Evolutionary conservation across 2,113 vertebrate species (phyloP).

Genomic region (Hippolais icterina): DNA sequence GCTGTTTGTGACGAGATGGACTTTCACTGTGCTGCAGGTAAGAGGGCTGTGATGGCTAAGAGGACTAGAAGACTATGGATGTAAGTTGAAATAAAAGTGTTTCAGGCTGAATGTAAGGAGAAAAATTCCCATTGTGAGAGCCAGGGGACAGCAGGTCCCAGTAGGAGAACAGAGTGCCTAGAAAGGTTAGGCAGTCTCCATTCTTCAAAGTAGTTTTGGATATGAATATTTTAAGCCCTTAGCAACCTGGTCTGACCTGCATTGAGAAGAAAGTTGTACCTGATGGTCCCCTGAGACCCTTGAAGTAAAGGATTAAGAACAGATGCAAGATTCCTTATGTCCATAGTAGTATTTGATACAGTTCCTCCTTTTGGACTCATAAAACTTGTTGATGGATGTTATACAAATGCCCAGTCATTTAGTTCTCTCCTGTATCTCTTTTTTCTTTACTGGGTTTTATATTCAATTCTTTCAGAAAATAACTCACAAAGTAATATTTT

Average conservation of each 20-base stretch:
- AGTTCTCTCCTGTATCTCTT: neutral
- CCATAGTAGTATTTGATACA: neutral
- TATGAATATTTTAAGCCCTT: neutral
- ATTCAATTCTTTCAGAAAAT: neutral
- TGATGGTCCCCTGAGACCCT: neutral
- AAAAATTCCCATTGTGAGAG: neutral
- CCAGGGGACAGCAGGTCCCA: neutral
- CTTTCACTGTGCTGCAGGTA: neutral
- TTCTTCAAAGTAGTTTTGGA: neutral
- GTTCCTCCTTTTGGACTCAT: neutral
- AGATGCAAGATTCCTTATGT: neutral
- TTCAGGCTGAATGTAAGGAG: neutral
- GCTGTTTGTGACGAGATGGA: neutral
- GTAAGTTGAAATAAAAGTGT: neutral
- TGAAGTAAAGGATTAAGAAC: neutral
- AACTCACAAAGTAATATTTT: neutral
- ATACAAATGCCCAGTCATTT: neutral
- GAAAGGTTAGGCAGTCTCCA: neutral
- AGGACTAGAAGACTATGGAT: neutral
- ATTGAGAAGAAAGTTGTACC: neutral
- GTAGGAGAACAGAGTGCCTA: neutral
- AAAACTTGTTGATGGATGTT: neutral
- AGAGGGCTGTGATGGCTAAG: neutral
- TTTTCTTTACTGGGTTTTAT: neutral
- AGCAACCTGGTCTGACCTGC: neutral